Conservation (phyloP, 2,113 vertebrate genomes). For the Amazona guildingii region DNA sequence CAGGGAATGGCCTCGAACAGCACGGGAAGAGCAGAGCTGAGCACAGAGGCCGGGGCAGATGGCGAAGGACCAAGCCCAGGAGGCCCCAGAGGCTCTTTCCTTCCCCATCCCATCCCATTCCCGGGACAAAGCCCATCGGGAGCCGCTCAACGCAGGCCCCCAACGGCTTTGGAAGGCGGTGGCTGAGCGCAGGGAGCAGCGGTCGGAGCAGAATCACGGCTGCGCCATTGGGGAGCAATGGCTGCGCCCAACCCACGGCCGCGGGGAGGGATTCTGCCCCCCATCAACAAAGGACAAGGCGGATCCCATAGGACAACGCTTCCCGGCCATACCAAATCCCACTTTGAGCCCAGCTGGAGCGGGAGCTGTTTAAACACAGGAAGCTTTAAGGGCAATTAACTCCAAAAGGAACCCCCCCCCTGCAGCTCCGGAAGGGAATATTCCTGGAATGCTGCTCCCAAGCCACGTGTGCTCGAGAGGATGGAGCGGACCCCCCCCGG, state of each 20-base stretch:
- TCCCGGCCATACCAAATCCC: neutral
- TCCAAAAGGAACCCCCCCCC: neutral
- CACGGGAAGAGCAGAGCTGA: neutral
- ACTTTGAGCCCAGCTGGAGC: neutral
- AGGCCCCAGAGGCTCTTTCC: neutral
- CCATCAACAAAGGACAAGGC: neutral
- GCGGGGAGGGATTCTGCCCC: neutral
- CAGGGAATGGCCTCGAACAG: too few species aligned
- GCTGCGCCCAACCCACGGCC: neutral
- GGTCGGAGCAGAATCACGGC: fast-evolving
- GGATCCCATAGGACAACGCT: neutral
- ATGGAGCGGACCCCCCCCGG: neutral
- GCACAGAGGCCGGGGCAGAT: neutral
- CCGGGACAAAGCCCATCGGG: neutral
- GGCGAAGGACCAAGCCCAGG: fast-evolving
- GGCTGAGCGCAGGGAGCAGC: neutral
- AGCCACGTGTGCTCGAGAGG: neutral
- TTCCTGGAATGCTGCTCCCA: neutral
- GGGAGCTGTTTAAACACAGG: conserved; percentile 16
- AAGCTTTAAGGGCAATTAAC: conserved; percentile 20
- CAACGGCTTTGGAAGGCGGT: neutral
- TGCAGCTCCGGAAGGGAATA: neutral
- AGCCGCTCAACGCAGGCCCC: neutral
- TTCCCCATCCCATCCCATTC: fast-evolving
- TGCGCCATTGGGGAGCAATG: neutral